phyloP scores from a whole-genome alignment of 2,797 vertebrate species.

The Phyllotis vaccarum region DNA sequence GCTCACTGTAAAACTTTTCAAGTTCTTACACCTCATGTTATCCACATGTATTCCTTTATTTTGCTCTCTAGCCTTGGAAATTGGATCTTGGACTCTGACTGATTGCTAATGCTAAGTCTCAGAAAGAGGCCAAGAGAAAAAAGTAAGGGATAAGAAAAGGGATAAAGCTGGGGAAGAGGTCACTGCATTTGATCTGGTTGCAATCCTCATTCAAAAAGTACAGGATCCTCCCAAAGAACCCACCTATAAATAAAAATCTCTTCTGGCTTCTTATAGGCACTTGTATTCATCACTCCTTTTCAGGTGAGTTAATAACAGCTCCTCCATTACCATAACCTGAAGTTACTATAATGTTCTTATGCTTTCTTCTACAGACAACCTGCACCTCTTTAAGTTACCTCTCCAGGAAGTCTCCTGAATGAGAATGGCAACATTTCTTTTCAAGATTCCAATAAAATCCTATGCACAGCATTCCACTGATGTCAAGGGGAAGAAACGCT shows the following conservation, averaged over 20 bases:
- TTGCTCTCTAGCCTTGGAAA: neutral
- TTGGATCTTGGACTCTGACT: neutral
- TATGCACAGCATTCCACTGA: neutral
- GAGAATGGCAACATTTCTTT: slow-evolving; percentile 40
- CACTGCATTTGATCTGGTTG: neutral
- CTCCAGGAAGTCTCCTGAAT: slow-evolving; percentile 36
- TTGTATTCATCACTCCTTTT: neutral
- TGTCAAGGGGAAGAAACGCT: neutral
- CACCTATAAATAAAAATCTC: slow-evolving; percentile 12
- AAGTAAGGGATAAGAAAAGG: neutral
- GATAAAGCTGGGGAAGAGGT: neutral
- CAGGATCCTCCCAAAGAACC: neutral
- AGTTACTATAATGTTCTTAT: neutral
- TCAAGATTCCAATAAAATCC: slow-evolving; percentile 32
- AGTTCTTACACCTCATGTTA: neutral
- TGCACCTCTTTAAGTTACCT: neutral
- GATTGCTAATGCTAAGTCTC: slow-evolving; percentile 13
- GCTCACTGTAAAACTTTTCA: neutral
- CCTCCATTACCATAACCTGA: neutral
- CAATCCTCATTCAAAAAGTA: neutral
- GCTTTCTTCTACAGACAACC: neutral
- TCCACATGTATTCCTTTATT: slow-evolving; percentile 1
- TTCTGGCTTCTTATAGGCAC: slow-evolving; percentile 9
- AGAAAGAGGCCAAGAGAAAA: neutral
- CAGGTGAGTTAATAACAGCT: neutral